These are phyloP conservation scores for Columba guinea DNA, from an alignment of 2,797 vertebrate genomes.

Conservation along the genomic window DNA sequence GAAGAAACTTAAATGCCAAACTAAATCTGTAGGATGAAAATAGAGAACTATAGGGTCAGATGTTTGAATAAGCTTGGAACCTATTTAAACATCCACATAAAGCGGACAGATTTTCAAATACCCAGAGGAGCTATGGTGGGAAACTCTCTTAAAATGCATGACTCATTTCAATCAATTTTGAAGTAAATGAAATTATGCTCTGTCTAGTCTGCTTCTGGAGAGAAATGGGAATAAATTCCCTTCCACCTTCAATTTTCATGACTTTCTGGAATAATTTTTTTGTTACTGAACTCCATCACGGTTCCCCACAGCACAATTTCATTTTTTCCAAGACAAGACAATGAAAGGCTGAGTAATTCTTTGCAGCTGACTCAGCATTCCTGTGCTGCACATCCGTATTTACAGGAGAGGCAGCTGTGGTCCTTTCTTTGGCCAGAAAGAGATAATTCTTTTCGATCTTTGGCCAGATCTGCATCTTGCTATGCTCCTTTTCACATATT, in stretches of 20 bases:
- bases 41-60: not conserved
- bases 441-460: not conserved
- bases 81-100: not conserved
- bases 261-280: not conserved
- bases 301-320: not conserved
- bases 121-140: not conserved
- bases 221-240: not conserved
- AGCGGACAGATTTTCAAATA: not conserved
- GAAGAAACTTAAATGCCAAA: not conserved
- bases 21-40: not conserved
- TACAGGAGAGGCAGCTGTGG: not conserved
- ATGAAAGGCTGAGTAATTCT: conserved; percentile 34
- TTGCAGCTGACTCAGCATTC: conserved; percentile 14
- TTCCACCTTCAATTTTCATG: not conserved
- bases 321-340: not conserved
- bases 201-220: not conserved
- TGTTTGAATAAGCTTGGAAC: not conserved
- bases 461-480: not conserved
- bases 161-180: not conserved
- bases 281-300: not conserved
- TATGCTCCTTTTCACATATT: not conserved
- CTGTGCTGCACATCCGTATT: not conserved
- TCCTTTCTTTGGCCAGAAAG: not conserved
- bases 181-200: not conserved
- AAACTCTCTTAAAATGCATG: not conserved